Evolutionary conservation across 2,113 vertebrate genomes (phyloP).

Genomic region (Oreocharis arfaki): DNA sequence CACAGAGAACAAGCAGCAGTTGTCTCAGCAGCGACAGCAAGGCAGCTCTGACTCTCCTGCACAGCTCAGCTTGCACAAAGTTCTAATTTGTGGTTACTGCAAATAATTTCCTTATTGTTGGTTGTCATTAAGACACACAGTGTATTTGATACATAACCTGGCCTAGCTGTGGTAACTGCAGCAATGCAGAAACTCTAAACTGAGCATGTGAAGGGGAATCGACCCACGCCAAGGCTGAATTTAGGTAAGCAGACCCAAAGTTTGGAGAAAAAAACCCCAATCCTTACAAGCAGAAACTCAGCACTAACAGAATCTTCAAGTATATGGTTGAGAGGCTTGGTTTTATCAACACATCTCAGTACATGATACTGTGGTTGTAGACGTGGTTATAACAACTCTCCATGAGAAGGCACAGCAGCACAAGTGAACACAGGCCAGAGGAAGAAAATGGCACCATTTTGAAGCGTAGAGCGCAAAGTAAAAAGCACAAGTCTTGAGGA

Average conservation of each 20-base stretch:
- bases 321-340: accelerated
- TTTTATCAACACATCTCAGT: background rate
- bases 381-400: background rate
- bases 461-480: accelerated
- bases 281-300: background rate
- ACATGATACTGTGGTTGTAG: accelerated
- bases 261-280: background rate
- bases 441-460: background rate
- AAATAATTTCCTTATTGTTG: background rate
- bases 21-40: background rate
- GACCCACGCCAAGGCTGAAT: background rate
- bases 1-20: background rate
- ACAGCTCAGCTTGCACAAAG: background rate
- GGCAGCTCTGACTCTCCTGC: background rate
- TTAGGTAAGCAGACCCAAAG: background rate
- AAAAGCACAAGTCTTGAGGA: background rate
- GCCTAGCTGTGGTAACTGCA: background rate
- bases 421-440: background rate
- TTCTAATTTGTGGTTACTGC: background rate
- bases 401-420: background rate
- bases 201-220: background rate
- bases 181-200: background rate
- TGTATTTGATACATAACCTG: background rate
- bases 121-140: background rate
- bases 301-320: accelerated